Base-by-base conservation (phyloP, 1,140 invertebrate species). In the Trinorchestia longiramus region DNA sequence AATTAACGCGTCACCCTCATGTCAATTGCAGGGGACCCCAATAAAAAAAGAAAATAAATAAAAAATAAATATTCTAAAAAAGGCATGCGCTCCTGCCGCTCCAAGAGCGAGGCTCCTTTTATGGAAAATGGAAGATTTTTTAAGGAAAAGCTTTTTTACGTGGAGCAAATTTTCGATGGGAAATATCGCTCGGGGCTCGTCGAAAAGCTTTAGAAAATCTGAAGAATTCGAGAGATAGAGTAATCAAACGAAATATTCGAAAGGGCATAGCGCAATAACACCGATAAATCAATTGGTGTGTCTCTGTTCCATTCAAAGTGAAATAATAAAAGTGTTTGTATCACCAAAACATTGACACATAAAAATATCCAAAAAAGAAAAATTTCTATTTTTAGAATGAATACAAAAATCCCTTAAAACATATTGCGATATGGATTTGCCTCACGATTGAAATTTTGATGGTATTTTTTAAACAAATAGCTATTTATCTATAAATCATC, bases 1-100 rank as follows among this genome's bases (percentile, higher is more conserved):
- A 90, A 90, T 90, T 90, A 90, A 42, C 43, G 88, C 28, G 88
- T 90, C 88, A 41, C 88, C 43, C 88, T 90, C 88, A 28, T 43
- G 88, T 90, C 88, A 90, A 90, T 90, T 90, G 88, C 88, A 90
- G 3, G 88, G 28, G 88, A 40, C 41, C 43, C 41, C 28, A 8
- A 43, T 41, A 90, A 43, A 43, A 42, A 19, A 87, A 87, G 40
- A 87, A 42, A 42, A 42, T 42, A 42, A 90, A 42, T 15, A 90
- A 90, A 77, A 77, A 77, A 77, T 23, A 77, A 77, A 77, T 36
- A 15, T 77, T 77, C 62, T 15, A 28, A 77, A 77, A 77, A 77
- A 77, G 62, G 62, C 62, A 3, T 28, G 28, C 62, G 62, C 1
- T 77, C 62, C 28, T 77, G 62, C 62, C 62, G 28, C 15, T 77